phyloP scores from a whole-genome alignment of 1,140 invertebrate genomes.

The Aphelinus atriplicis region DNA sequence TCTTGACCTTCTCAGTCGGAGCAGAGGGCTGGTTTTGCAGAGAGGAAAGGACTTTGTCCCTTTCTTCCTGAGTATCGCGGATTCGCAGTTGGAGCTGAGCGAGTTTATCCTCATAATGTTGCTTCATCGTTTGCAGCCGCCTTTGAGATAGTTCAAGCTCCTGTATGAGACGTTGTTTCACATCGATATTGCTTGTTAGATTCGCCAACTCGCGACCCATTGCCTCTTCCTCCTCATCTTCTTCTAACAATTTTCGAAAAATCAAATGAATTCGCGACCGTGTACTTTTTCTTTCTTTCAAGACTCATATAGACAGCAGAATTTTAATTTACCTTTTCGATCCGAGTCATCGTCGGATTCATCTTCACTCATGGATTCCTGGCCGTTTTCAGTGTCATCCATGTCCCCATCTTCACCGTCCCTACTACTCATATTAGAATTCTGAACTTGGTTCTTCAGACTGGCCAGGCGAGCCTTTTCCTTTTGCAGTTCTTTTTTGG shows the following conservation, averaged over 20 bases:
- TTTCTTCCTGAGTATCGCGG: conserved; percentile 88
- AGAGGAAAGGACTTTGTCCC: conserved; percentile 89
- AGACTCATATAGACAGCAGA: too few relatives aligned
- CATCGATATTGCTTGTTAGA: conserved; percentile 89
- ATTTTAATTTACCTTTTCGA: conserved; percentile 55
- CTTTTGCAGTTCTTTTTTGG: conserved; percentile 74
- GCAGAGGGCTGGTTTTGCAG: conserved; percentile 66
- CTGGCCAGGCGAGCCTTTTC: conserved; percentile 65
- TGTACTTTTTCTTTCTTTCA: too few relatives aligned
- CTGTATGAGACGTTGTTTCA: conserved; percentile 92
- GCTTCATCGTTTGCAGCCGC: conserved; percentile 82
- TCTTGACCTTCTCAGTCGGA: conserved; percentile 82
- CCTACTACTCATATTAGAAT: conserved; percentile 48
- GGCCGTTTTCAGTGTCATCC: conserved; percentile 63
- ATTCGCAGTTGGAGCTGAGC: conserved; percentile 88
- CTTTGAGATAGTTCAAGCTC: conserved; percentile 90
- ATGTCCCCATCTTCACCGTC: conserved; percentile 61
- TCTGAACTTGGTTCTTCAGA: conserved; percentile 56
- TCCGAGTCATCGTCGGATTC: conserved; percentile 73
- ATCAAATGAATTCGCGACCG: too few relatives aligned
- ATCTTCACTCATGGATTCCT: conserved; percentile 70
- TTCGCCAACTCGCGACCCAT: conserved; percentile 79
- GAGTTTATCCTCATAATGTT: conserved; percentile 96
- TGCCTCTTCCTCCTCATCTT: conserved; percentile 65
- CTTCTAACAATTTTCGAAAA: conserved; percentile 49